Evolutionary conservation across 2,797 vertebrate genomes (phyloP).

Genomic region (Peromyscus eremicus): DNA sequence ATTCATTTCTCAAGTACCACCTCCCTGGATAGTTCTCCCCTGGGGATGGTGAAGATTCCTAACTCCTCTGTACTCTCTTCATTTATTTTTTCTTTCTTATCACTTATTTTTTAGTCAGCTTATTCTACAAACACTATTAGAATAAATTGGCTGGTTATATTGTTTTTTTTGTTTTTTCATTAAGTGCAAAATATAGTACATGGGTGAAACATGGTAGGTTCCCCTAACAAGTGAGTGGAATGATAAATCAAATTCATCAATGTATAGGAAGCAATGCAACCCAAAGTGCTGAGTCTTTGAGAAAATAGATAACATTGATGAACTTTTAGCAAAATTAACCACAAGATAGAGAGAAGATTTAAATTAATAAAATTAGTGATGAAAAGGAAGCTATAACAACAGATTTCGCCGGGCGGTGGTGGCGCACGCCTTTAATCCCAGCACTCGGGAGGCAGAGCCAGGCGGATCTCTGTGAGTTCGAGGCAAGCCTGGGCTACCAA

Average conservation of each 20-base stretch:
- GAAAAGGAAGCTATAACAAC: background rate
- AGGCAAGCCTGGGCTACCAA: no score
- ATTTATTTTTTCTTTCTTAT: background rate
- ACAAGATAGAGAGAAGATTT: no score
- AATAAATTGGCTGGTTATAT: background rate
- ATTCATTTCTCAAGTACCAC: background rate
- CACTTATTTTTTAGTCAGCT: conserved; percentile 3
- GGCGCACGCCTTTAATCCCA: no score
- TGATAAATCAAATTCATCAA: background rate
- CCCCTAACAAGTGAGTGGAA: background rate
- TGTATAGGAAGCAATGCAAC: background rate
- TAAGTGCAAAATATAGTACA: background rate
- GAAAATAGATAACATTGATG: background rate
- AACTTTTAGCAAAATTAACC: background rate
- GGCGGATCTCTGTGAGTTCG: no score
- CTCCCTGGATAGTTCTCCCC: background rate
- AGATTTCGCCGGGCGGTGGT: no score
- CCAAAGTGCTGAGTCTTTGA: background rate
- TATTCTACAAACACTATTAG: background rate
- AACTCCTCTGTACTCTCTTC: background rate
- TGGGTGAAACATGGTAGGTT: background rate
- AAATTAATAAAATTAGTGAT: background rate
- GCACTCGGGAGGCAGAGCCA: no score
- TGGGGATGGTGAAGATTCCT: background rate
- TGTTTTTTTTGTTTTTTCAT: background rate